These are phyloP conservation scores for Octonoba sinensis DNA, from an alignment of 2,888 invertebrate species.

Conservation along the genomic window DNA sequence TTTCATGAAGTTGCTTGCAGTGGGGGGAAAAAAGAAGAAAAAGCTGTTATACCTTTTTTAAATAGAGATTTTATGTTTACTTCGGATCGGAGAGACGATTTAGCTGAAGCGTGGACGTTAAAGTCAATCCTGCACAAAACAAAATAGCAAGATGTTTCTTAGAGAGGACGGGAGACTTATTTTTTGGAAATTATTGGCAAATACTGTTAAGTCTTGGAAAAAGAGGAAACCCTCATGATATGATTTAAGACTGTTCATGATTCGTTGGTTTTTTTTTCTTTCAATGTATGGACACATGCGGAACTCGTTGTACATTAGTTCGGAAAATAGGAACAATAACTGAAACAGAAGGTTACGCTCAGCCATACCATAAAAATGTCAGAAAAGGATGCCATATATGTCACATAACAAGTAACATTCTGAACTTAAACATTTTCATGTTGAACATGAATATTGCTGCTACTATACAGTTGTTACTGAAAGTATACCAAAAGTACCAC, in stretches of 20 bases:
- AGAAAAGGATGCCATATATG: too few relatives aligned
- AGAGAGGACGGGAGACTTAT: slow-evolving; percentile 42
- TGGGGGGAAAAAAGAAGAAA: too few relatives aligned
- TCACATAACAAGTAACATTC: too few relatives aligned
- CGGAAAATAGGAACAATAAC: slow-evolving; percentile 15
- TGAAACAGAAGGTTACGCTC: too few relatives aligned
- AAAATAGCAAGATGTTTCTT: slow-evolving; percentile 15
- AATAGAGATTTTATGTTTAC: too few relatives aligned
- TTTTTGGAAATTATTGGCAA: slow-evolving; percentile 20
- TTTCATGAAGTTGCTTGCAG: too few relatives aligned
- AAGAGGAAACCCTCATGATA: slow-evolving; percentile 12
- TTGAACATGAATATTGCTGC: background rate
- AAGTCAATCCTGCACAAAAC: slow-evolving; percentile 24
- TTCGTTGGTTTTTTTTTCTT: slow-evolving; percentile 36
- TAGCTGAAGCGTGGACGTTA: slow-evolving; percentile 34
- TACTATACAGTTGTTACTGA: slow-evolving; percentile 73
- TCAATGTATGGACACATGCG: slow-evolving; percentile 1
- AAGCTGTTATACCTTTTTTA: too few relatives aligned
- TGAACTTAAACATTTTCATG: too few relatives aligned
- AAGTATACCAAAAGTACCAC: slow-evolving; percentile 70
- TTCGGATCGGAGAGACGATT: too few relatives aligned
- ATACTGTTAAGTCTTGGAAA: slow-evolving; percentile 5
- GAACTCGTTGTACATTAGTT: slow-evolving; percentile 23
- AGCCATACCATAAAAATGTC: too few relatives aligned
- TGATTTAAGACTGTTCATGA: slow-evolving; percentile 30